phyloP scores from a whole-genome alignment of 2,797 vertebrate species.

The Sebastes hopkinsi region DNA sequence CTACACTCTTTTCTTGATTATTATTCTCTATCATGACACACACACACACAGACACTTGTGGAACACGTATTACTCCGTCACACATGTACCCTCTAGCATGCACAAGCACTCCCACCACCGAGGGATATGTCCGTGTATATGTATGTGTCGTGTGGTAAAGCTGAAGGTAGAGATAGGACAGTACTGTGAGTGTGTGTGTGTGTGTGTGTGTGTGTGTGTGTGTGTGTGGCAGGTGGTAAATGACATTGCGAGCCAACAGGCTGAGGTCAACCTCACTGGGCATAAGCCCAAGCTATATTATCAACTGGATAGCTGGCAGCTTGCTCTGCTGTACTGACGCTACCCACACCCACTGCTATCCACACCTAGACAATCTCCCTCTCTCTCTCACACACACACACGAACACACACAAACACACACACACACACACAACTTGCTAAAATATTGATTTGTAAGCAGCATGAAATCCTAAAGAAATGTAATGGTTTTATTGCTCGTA shows the following conservation, averaged over 20 bases:
- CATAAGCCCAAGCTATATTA: slow-evolving; percentile 75
- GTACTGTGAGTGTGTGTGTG: slow-evolving; percentile 10
- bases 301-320: slow-evolving; percentile 69
- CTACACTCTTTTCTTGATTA: neutral
- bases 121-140: slow-evolving; percentile 17
- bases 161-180: slow-evolving; percentile 17
- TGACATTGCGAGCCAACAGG: slow-evolving; percentile 78
- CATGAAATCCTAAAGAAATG: slow-evolving; percentile 49
- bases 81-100: slow-evolving; percentile 38
- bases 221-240: slow-evolving; percentile 62
- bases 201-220: slow-evolving; percentile 33
- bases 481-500: slow-evolving; percentile 30
- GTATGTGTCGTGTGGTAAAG: slow-evolving; percentile 15
- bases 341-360: slow-evolving; percentile 51
- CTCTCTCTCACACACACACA: neutral
- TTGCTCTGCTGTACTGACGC: slow-evolving; percentile 53
- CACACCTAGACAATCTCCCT: slow-evolving; percentile 13
- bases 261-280: slow-evolving; percentile 77
- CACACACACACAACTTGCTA: slow-evolving; percentile 6
- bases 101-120: slow-evolving; percentile 22
- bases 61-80: slow-evolving; percentile 49
- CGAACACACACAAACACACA: slow-evolving; percentile 1
- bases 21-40: neutral
- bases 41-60: slow-evolving; percentile 43
- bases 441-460: slow-evolving; percentile 60